Evolutionary conservation across 2,888 invertebrate species (phyloP), one percentile per base, ranked within the genome.

Genomic region (Hymenopus coronatus): DNA sequence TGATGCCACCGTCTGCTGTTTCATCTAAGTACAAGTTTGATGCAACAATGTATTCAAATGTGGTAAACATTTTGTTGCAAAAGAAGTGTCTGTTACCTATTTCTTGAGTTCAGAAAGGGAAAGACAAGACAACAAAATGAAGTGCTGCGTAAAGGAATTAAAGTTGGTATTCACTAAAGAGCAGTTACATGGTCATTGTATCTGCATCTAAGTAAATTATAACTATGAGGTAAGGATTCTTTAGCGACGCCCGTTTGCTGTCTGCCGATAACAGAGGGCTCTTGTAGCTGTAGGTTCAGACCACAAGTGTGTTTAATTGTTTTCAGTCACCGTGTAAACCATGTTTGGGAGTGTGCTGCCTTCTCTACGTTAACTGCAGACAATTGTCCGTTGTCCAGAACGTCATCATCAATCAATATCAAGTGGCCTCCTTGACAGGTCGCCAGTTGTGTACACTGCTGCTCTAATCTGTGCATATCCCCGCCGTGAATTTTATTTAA

Each of bases 371-470:
- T 70, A 70, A 70, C 54, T 70, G 25, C 54, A 70, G 54, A 70
- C 54, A 70, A 70, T 70, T 70, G 54, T 70, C 54, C 54, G 54
- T 70, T 70, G 54, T 70, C 54, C 54, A 70, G 54, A 70, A 70
- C 54, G 54, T 70, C 86, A 86, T 28, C 81, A 86, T 86, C 86
- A 86, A 86, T 86, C 86, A 86, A 86, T 86, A 86, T 86, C 70
- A 86, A 86, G 86, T 81, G 54, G 54, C 54, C 54, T 70, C 54
- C 54, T 70, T 70, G 54, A 70, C 54, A 70, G 54, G 54, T 70
- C 54, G 54, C 54, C 54, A 70, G 54, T 70, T 70, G 54, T 70
- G 12, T 40, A 40, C 40, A 40, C 40, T 40, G 54, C 54, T 54
- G 25, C 54, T 70, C 54, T 70, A 70, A 70, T 70, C 54, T 70